phyloP scores from a whole-genome alignment of 2,888 invertebrate genomes.

The Gonocerus acuteangulatus region DNA sequence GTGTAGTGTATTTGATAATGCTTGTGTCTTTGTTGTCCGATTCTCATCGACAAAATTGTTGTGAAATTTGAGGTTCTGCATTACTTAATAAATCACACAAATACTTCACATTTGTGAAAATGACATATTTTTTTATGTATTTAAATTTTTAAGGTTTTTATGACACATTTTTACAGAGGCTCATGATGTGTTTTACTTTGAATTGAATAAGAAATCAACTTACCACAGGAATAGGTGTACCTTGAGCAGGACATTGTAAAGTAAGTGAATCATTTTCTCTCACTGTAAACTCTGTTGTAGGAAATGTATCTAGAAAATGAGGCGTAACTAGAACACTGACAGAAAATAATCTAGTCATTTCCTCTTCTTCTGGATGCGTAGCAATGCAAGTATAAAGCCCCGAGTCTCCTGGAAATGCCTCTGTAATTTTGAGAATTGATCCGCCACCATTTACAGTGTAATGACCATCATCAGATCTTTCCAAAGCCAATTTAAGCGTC shows the following conservation, averaged over 20 bases:
- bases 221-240: conserved; percentile 47
- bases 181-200: no score
- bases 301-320: conserved; percentile 39
- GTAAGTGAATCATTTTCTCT: conserved; percentile 46
- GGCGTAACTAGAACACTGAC: conserved; percentile 52
- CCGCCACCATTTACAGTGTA: conserved; percentile 34
- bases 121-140: no score
- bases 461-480: conserved; percentile 36
- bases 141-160: no score
- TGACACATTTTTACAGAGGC: no score
- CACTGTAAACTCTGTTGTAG: conserved; percentile 41
- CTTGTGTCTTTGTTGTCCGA: no score
- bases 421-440: conserved; percentile 35
- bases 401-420: conserved; percentile 43
- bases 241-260: conserved; percentile 47
- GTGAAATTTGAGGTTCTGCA: no score
- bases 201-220: no score
- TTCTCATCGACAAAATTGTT: no score
- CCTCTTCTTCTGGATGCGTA: conserved; percentile 52
- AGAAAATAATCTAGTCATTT: conserved; percentile 47
- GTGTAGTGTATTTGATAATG: no score
- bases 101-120: no score
- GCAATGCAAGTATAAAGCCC: conserved; percentile 55
- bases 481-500: conserved; percentile 31
- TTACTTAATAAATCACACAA: no score